Conservation (phyloP, 2,797 vertebrate species). For the Alosa sapidissima region DNA sequence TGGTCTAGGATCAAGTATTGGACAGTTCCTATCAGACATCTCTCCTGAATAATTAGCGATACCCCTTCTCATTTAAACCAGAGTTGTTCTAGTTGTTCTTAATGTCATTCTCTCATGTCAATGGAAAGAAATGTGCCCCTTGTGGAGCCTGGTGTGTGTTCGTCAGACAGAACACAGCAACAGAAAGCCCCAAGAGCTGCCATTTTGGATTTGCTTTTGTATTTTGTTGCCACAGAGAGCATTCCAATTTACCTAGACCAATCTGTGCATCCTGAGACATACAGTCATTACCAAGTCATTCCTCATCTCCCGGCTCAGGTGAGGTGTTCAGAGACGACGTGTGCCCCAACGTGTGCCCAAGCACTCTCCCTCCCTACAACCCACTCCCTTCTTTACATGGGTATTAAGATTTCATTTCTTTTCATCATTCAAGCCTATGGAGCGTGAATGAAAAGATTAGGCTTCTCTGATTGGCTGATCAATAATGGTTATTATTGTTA, state of each 20-base stretch:
- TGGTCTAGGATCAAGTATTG: neutral
- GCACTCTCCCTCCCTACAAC: neutral
- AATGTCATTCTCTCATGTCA: neutral
- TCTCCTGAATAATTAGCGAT: neutral
- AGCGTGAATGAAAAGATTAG: slow-evolving; percentile 42
- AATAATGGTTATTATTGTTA: slow-evolving; percentile 51
- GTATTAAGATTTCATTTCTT: slow-evolving; percentile 50
- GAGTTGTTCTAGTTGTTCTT: neutral
- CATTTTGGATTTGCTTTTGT: neutral
- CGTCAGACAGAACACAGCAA: neutral
- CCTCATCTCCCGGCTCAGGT: slow-evolving; percentile 36
- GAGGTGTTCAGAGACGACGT: slow-evolving; percentile 44
- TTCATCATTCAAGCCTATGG: slow-evolving; percentile 36
- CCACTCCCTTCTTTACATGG: slow-evolving; percentile 21
- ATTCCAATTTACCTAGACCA: neutral
- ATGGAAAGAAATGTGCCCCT: neutral
- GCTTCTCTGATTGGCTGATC: slow-evolving; percentile 43
- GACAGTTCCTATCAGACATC: neutral
- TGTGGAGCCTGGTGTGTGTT: neutral
- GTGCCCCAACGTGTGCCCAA: slow-evolving; percentile 27
- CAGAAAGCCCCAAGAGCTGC: neutral
- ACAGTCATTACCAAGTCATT: slow-evolving; percentile 14
- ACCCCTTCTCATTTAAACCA: neutral
- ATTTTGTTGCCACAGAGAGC: neutral
- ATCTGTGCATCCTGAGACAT: neutral